Conservation (phyloP, 2,113 vertebrate genomes). For the Erinaceus europaeus region DNA sequence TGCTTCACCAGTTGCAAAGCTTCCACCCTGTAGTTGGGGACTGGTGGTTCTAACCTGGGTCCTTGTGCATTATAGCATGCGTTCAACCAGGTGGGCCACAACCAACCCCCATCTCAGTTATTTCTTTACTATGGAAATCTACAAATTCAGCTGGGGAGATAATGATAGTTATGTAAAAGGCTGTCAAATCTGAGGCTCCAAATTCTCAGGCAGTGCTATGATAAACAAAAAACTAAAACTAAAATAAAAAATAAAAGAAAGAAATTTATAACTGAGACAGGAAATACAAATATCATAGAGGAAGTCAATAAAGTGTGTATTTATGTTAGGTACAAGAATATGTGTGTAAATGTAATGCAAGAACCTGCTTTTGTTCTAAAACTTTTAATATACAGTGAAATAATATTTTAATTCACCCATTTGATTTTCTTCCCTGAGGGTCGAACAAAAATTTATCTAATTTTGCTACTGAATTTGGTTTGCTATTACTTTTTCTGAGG, state of each 20-base stretch:
- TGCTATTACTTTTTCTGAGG: not conserved
- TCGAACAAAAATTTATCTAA: not conserved
- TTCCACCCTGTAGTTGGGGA: too few species aligned
- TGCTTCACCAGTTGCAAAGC: too few species aligned
- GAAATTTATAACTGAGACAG: not conserved
- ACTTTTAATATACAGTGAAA: not conserved
- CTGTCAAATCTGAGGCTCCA: too few species aligned
- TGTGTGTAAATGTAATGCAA: not conserved
- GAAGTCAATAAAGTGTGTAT: not conserved
- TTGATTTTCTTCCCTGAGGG: not conserved
- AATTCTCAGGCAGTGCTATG: too few species aligned
- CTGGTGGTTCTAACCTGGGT: too few species aligned
- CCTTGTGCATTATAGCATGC: too few species aligned
- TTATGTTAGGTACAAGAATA: not conserved
- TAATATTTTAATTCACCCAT: not conserved
- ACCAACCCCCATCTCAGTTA: too few species aligned
- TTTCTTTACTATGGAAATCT: too few species aligned
- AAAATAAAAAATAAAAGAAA: not conserved
- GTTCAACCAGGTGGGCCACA: too few species aligned
- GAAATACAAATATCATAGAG: not conserved
- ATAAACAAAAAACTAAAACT: not conserved
- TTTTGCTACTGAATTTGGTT: not conserved
- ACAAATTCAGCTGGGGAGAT: too few species aligned
- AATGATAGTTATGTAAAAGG: too few species aligned
- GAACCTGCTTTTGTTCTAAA: not conserved